These are phyloP conservation scores for Penaeus monodon DNA, from an alignment of 2,888 invertebrate species.

Conservation along the genomic window DNA sequence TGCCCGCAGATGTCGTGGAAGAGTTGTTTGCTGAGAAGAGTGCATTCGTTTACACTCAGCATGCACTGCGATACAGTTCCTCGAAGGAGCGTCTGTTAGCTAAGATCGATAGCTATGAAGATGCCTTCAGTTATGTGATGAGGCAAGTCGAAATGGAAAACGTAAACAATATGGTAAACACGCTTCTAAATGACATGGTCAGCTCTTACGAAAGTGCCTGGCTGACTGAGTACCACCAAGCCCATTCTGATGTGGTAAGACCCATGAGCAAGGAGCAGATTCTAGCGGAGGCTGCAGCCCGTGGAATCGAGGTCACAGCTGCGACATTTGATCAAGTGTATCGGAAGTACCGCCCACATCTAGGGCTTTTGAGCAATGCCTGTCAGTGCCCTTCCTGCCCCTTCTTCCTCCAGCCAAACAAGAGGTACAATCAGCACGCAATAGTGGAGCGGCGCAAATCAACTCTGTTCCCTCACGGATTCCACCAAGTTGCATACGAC, in stretches of 20 bases:
- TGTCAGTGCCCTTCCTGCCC: constrained; percentile 37
- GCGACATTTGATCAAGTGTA: constrained; percentile 36
- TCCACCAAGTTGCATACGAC: constrained; percentile 10
- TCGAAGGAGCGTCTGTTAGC: constrained; percentile 9
- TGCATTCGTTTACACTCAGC: constrained; percentile 11
- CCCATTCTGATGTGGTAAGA: constrained; percentile 31
- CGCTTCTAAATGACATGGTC: neutral
- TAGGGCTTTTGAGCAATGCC: constrained; percentile 30
- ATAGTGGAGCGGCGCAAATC: constrained; percentile 1
- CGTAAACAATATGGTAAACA: neutral
- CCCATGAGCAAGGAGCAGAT: constrained; percentile 38
- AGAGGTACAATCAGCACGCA: constrained; percentile 34
- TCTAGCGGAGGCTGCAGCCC: constrained; percentile 8
- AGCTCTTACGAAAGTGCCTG: neutral
- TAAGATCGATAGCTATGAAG: neutral
- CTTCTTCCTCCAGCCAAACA: constrained; percentile 25
- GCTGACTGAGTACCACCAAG: constrained; percentile 4
- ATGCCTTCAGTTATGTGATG: neutral
- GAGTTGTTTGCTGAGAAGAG: constrained; percentile 25
- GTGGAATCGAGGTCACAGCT: constrained; percentile 26
- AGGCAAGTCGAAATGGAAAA: constrained; percentile 9
- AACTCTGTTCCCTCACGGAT: neutral
- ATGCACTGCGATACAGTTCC: constrained; percentile 26
- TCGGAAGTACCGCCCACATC: constrained; percentile 12
- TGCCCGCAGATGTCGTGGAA: neutral